phyloP scores from a whole-genome alignment of 2,888 invertebrate species.

The Mycalesis mineus region DNA sequence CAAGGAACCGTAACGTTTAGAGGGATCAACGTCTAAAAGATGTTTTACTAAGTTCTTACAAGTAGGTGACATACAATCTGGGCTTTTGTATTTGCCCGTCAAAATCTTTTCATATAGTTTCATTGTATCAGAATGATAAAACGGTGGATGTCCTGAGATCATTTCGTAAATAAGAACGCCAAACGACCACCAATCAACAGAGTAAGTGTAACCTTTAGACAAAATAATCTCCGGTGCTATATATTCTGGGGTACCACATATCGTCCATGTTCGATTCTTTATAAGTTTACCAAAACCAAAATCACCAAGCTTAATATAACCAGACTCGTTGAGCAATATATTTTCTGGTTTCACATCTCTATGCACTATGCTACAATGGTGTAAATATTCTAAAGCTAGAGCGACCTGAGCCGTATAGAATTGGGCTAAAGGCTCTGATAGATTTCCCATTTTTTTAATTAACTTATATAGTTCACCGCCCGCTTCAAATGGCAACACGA shows the following conservation, averaged over 20 bases:
- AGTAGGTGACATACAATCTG: conserved; percentile 85
- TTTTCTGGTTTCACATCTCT: conserved; percentile 95
- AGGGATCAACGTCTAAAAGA: conserved; percentile 80
- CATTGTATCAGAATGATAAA: conserved; percentile 91
- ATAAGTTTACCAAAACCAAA: conserved; percentile 94
- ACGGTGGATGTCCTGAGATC: conserved; percentile 93
- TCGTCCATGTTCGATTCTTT: conserved; percentile 88
- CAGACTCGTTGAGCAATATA: conserved; percentile 84
- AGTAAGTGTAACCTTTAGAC: conserved; percentile 91
- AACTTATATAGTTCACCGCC: conserved; percentile 91
- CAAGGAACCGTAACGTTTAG: conserved; percentile 88
- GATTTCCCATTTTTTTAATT: conserved; percentile 75
- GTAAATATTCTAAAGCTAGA: conserved; percentile 92
- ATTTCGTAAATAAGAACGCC: conserved; percentile 93
- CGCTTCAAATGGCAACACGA: conserved; percentile 87
- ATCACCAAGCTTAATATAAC: conserved; percentile 91
- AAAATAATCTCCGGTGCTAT: conserved; percentile 94
- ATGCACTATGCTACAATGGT: conserved; percentile 89
- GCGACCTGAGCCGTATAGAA: conserved; percentile 95
- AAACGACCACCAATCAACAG: conserved; percentile 97
- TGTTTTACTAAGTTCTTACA: conserved; percentile 88
- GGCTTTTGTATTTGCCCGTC: conserved; percentile 89
- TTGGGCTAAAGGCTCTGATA: conserved; percentile 85
- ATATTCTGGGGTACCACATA: conserved; percentile 98
- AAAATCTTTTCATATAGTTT: conserved; percentile 96